These are phyloP conservation scores for Campylomormyrus numenius DNA, from an alignment of 2,113 vertebrate species.

Conservation along the genomic window DNA sequence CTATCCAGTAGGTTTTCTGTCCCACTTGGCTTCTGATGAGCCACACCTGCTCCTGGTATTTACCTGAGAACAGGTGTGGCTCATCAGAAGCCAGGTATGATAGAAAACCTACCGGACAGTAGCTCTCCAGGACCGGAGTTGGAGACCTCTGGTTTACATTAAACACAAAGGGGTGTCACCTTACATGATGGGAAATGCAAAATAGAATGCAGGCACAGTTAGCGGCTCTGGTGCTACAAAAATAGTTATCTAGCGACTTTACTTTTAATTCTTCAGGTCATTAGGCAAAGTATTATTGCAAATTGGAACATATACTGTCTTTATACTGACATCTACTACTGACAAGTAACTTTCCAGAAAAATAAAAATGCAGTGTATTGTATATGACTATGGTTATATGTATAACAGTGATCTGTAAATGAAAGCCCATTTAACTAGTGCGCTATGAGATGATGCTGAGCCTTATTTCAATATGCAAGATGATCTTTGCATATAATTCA, in stretches of 20 bases:
- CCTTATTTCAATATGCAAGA: constrained; percentile 40
- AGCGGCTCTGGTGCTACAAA: neutral
- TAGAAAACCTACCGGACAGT: too few species aligned
- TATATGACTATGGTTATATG: neutral
- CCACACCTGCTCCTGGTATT: too few species aligned
- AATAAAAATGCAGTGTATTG: neutral
- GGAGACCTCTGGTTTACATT: neutral
- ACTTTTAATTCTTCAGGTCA: neutral
- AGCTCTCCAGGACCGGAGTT: too few species aligned
- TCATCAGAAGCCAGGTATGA: too few species aligned
- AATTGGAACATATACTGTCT: neutral
- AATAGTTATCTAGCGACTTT: neutral
- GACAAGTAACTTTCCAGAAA: neutral
- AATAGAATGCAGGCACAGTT: neutral
- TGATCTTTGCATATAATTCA: constrained; percentile 44
- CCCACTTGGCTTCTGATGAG: too few species aligned
- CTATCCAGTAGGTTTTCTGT: too few species aligned
- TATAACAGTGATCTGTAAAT: neutral
- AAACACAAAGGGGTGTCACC: neutral
- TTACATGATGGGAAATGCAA: neutral
- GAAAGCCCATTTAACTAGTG: constrained; percentile 23
- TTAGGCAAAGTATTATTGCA: neutral
- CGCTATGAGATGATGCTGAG: constrained; percentile 29
- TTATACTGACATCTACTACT: neutral
- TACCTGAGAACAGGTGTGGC: too few species aligned